Evolutionary conservation across 2,888 invertebrate genomes (phyloP).

Genomic region (Stenotaenia linearis): DNA sequence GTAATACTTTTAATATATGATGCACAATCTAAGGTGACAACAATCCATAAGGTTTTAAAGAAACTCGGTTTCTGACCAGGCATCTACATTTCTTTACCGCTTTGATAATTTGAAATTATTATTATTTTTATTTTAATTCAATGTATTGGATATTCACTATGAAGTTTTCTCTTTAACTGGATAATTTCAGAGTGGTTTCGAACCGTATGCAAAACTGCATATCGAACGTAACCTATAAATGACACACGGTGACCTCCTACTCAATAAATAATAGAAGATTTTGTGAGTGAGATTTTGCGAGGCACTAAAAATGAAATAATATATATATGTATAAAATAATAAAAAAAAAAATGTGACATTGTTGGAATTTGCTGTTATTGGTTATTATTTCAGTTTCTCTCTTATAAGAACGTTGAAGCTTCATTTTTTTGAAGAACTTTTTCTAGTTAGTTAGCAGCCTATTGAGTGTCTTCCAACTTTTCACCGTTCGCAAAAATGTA

Average conservation of each 20-base stretch:
- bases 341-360: not conserved
- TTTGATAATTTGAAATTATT: too few species aligned
- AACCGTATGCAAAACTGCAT: not conserved
- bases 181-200: constrained; percentile 2
- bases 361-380: constrained; percentile 12
- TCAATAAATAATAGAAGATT: not conserved
- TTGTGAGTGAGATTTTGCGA: not conserved
- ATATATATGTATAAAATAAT: not conserved
- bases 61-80: not conserved
- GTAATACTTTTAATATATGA: not conserved
- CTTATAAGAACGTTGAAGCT: not conserved
- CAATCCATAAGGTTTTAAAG: not conserved
- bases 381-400: not conserved
- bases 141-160: not conserved
- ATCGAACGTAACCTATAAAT: not conserved
- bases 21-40: not conserved
- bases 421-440: constrained; percentile 22
- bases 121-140: too few species aligned
- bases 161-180: constrained; percentile 4
- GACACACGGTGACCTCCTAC: not conserved
- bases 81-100: too few species aligned
- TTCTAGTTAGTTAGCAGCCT: constrained; percentile 20
- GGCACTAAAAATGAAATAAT: not conserved
- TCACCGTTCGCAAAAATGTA: constrained; percentile 19
- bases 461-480: constrained; percentile 19